A percentile compares a stretch with the other conserved stretches of the same genome.
phyloP scores from a whole-genome alignment of 2,113 vertebrate species.

The Proterorhinus semilunaris region DNA sequence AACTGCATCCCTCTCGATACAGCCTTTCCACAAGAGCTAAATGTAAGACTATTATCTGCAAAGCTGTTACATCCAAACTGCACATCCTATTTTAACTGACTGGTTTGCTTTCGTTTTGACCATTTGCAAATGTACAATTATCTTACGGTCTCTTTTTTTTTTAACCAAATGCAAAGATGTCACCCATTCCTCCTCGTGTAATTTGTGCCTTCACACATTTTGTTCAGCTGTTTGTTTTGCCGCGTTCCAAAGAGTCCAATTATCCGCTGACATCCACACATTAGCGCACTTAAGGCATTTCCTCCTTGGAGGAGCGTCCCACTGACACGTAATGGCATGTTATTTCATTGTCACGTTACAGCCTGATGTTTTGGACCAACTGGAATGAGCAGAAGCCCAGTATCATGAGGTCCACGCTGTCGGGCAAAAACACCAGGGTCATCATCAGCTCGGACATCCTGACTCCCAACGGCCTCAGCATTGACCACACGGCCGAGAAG shows the following conservation, averaged over 20 bases:
- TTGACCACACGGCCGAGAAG: constrained; percentile 93
- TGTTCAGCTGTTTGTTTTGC: constrained; percentile 18
- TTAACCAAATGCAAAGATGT: background rate
- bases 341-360: constrained; percentile 46
- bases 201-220: constrained; percentile 23
- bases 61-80: background rate
- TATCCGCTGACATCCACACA: constrained; percentile 8
- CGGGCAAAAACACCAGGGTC: constrained; percentile 88
- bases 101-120: background rate
- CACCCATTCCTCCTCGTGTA: constrained; percentile 6
- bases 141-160: background rate
- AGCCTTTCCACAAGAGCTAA: background rate
- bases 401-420: constrained; percentile 91
- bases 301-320: background rate
- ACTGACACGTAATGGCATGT: background rate
- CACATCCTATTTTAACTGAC: background rate
- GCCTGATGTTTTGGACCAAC: constrained; percentile 99
- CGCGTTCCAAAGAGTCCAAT: background rate
- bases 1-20: background rate
- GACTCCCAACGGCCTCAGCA: constrained; percentile 94
- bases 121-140: background rate
- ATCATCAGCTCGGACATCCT: constrained; percentile 91
- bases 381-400: constrained; percentile 98
- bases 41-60: background rate
- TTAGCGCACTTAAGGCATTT: background rate